These are phyloP conservation scores for Eristalinus aeneus DNA, from an alignment of 2,888 invertebrate species.

Conservation along the genomic window DNA sequence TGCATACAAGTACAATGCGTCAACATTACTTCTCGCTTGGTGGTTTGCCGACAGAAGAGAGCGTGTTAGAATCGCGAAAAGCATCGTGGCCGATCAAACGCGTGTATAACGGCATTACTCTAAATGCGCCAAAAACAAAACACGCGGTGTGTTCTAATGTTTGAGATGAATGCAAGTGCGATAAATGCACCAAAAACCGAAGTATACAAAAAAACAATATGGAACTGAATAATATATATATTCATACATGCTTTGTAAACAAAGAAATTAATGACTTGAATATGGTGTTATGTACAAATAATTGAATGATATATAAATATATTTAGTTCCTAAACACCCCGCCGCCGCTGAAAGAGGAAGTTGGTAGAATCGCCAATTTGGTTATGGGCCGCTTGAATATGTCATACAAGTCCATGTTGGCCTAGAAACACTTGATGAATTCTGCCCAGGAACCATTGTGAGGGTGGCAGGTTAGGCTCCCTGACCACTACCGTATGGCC, in stretches of 20 bases:
- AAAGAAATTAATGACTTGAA: too few species aligned
- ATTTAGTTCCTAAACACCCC: not conserved
- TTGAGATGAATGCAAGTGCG: not conserved
- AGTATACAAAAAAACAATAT: not conserved
- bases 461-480: conserved; percentile 31
- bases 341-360: not conserved
- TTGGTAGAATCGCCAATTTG: conserved; percentile 25
- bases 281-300: not conserved
- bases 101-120: too few species aligned
- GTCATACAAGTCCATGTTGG: conserved; percentile 23
- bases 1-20: too few species aligned
- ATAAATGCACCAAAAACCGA: not conserved
- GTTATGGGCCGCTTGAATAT: conserved; percentile 30
- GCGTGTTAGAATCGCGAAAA: too few species aligned
- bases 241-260: too few species aligned
- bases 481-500: conserved; percentile 34
- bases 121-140: too few species aligned
- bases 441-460: conserved; percentile 42
- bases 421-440: conserved; percentile 48
- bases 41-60: too few species aligned
- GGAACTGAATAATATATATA: not conserved
- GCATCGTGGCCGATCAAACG: too few species aligned
- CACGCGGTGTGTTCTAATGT: too few species aligned
- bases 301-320: not conserved
- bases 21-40: too few species aligned